Evolutionary conservation across 2,113 vertebrate genomes (phyloP).

Genomic region (Narcine bancroftii): DNA sequence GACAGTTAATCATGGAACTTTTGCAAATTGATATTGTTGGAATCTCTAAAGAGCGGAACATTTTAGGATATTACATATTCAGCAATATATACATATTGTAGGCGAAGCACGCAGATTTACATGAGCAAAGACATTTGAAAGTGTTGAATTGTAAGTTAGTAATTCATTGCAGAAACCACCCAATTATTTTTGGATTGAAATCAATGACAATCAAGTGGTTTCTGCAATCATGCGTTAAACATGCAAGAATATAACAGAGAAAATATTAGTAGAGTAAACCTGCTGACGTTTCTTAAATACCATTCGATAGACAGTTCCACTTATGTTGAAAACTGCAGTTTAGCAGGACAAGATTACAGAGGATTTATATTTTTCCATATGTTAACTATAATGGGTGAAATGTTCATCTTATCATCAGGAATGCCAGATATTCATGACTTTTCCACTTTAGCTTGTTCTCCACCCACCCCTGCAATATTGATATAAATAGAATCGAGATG

Average conservation of each 20-base stretch:
- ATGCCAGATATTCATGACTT: not conserved
- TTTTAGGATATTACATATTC: not conserved
- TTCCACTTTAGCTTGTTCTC: not conserved
- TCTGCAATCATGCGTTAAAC: not conserved
- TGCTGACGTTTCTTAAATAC: not conserved
- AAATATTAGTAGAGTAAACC: not conserved
- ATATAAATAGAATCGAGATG: not conserved
- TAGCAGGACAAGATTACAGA: not conserved
- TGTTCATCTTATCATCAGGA: not conserved
- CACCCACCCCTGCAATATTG: not conserved
- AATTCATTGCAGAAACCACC: not conserved
- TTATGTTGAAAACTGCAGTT: not conserved
- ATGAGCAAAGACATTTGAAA: not conserved
- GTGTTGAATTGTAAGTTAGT: not conserved
- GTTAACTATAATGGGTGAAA: not conserved
- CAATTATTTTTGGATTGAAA: not conserved
- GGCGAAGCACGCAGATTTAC: not conserved
- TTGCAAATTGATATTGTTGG: not conserved
- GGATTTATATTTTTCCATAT: not conserved
- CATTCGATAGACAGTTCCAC: not conserved
- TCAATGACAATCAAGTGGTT: not conserved
- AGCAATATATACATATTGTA: not conserved
- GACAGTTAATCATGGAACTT: not conserved
- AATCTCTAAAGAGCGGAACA: not conserved
- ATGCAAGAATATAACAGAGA: too few species aligned